Conservation (phyloP, 2,113 vertebrate genomes). For the Propithecus coquereli region DNA sequence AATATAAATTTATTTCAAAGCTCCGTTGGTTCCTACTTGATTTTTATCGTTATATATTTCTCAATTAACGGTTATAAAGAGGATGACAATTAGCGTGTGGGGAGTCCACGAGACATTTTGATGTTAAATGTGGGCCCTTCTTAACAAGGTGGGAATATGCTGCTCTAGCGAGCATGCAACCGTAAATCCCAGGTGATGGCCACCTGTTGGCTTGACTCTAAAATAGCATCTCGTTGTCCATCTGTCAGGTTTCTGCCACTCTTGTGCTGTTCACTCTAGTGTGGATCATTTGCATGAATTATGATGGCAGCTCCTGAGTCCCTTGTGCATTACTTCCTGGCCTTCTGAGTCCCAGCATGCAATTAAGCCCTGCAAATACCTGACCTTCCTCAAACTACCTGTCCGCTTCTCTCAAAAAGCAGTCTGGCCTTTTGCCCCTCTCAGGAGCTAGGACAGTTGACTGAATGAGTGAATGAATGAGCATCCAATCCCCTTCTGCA, state of each 20-base stretch:
- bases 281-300: background rate
- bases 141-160: background rate
- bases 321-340: background rate
- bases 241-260: background rate
- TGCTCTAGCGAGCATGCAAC: background rate
- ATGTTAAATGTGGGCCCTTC: background rate
- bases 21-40: background rate
- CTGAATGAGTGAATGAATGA: background rate
- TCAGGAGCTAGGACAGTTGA: background rate
- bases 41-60: background rate
- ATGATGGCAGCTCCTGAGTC: background rate
- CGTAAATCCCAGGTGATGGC: background rate
- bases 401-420: background rate
- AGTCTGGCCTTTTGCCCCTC: background rate
- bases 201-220: background rate
- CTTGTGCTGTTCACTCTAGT: background rate
- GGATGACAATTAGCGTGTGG: background rate
- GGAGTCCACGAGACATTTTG: background rate
- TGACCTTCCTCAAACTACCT: background rate
- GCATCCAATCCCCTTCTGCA: background rate
- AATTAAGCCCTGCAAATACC: background rate
- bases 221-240: background rate
- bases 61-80: background rate
- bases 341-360: background rate
- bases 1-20: background rate